Percentiles rank a stretch among this genome's conserved stretches.
phyloP scores from a whole-genome alignment of 1,140 invertebrate genomes.

The Phenacoccus solenopsis region DNA sequence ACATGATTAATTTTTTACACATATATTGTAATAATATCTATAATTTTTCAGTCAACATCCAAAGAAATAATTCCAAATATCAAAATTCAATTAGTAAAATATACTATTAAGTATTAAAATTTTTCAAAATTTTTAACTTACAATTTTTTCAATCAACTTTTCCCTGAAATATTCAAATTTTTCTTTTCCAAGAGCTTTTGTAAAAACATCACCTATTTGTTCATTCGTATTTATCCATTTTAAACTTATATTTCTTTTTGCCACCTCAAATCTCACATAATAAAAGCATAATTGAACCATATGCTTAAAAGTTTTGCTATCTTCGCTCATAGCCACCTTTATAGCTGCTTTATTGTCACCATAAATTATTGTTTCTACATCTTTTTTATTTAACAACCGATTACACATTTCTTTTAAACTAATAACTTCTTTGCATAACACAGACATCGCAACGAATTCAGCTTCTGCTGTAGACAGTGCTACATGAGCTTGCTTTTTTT shows the following conservation, averaged over 20 bases:
- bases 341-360: background rate
- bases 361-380: background rate
- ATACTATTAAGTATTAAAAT: too few species aligned
- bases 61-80: too few species aligned
- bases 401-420: slow-evolving; percentile 26
- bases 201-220: background rate
- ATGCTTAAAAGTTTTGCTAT: background rate
- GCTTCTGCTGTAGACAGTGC: slow-evolving; percentile 32
- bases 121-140: too few species aligned
- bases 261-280: background rate
- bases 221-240: background rate
- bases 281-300: background rate
- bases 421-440: slow-evolving; percentile 27
- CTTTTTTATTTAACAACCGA: background rate
- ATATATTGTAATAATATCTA: too few species aligned
- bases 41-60: too few species aligned
- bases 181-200: background rate
- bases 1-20: too few species aligned
- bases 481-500: slow-evolving; percentile 29
- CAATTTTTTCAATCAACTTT: too few species aligned
- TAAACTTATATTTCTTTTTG: background rate
- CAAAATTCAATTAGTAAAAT: too few species aligned
- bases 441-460: slow-evolving; percentile 32
- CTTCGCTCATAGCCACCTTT: background rate
- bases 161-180: too few species aligned